phyloP scores from a whole-genome alignment of 2,888 invertebrate species.

The Gasteruption jaculator region DNA sequence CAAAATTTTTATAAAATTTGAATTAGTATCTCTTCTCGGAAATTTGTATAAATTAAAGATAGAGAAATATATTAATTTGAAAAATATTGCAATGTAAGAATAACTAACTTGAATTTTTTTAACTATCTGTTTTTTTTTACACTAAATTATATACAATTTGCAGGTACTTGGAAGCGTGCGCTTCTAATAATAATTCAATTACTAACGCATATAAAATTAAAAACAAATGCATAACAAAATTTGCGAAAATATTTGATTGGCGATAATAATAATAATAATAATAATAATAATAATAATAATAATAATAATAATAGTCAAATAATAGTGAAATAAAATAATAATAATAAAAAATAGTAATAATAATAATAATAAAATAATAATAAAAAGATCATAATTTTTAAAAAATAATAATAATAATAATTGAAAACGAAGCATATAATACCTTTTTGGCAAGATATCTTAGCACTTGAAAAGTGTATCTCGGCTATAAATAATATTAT shows the following conservation, averaged over 20 bases:
- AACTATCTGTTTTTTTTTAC: too few species aligned
- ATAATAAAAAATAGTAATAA: slow-evolving; percentile 8
- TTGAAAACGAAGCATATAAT: slow-evolving; percentile 17
- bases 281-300: slow-evolving; percentile 10
- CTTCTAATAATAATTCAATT: slow-evolving; percentile 24
- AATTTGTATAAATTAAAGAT: neutral
- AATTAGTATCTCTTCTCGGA: neutral
- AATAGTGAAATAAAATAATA: slow-evolving; percentile 11
- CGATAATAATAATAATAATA: slow-evolving; percentile 10
- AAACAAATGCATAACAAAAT: slow-evolving; percentile 4
- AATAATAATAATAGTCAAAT: slow-evolving; percentile 9
- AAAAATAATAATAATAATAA: slow-evolving; percentile 1
- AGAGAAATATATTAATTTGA: neutral
- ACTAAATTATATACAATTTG: slow-evolving; percentile 33
- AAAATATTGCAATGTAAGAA: too few species aligned
- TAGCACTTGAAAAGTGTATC: too few species aligned
- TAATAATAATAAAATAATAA: neutral
- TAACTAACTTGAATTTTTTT: too few species aligned
- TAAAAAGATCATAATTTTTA: slow-evolving; percentile 5
- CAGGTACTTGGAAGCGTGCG: slow-evolving; percentile 43
- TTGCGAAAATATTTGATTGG: slow-evolving; percentile 1
- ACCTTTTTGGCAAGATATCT: slow-evolving; percentile 33
- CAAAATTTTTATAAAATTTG: too few species aligned
- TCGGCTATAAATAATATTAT: too few species aligned
- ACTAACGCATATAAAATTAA: slow-evolving; percentile 5